Evolutionary conservation across 2,888 invertebrate species (phyloP), one percentile per base, ranked within the genome.

Genomic region (Branchellion lobata): DNA sequence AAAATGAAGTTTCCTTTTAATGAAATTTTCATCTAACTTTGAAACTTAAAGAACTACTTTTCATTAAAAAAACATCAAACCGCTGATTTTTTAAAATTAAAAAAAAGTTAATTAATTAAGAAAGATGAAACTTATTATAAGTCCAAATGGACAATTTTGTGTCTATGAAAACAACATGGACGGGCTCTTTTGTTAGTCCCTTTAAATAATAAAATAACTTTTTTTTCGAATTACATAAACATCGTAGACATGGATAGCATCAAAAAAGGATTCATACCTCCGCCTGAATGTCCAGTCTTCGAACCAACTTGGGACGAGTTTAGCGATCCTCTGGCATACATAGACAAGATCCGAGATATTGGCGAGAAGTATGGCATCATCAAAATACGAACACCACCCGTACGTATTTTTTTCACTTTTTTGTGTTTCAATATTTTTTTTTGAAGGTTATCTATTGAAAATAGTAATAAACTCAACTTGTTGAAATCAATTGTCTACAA

Each of bases 291-390:
- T 83, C 96, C 96, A 77, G 94, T 96, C 81, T 99, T 96, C 90
- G 92, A 93, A 86, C 98, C 98, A 72, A 94, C 93, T 47, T 91
- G 91, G 84, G 96, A 96, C 86, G 99, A 99, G 90, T 99, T 98
- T 88, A 90, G 92, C 87, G 96, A 99, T 90, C 97, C 98, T 51
- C 90, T 99, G 85, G 94, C 92, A 82, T 99, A 97, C 89, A 96
- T 99, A 85, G 94, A 92, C 85, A 96, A 96, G 91, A 99, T 99
- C 87, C 91, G 96, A 84, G 93, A 94, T 79, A 91, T 94, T 85
- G 99, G 96, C 11, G 96, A 97, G 90, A 93, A 94, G 89, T 93
- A 92, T 86, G 99, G 99, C 86, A 96, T 99, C 87, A 96, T 98
- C 89, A 99, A 98, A 91, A 97, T 99, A 85, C 93, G 93, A 89